These are phyloP conservation scores for Galerucella pusilla DNA, from an alignment of 2,888 invertebrate species.

Conservation along the genomic window DNA sequence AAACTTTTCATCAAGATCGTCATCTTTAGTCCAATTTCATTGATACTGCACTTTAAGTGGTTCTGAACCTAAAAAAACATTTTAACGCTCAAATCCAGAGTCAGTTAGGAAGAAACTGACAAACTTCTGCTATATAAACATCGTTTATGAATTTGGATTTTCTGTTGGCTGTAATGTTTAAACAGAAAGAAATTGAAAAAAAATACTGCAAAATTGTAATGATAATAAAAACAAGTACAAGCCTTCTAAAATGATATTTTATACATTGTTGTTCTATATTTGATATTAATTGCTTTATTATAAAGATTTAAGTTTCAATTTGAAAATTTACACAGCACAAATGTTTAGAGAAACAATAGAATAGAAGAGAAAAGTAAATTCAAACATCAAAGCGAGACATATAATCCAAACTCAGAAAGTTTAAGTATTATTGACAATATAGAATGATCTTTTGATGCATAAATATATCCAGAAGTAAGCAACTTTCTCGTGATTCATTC, in stretches of 20 bases:
- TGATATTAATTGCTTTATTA: too few species aligned
- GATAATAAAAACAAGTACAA: too few species aligned
- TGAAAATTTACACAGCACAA: background rate
- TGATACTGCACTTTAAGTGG: conserved; percentile 1
- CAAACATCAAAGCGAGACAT: background rate
- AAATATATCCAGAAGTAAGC: background rate
- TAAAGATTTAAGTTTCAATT: background rate
- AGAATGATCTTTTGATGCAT: background rate
- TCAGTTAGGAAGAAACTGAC: background rate
- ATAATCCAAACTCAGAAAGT: background rate
- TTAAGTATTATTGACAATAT: too few species aligned
- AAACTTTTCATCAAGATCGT: conserved; percentile 6
- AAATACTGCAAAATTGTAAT: too few species aligned
- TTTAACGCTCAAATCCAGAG: conserved; percentile 12
- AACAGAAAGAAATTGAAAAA: background rate
- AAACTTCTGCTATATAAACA: background rate
- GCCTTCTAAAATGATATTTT: too few species aligned
- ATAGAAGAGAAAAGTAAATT: background rate
- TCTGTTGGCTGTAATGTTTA: background rate
- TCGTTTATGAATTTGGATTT: background rate
- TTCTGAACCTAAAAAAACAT: conserved; percentile 28
- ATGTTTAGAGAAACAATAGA: background rate
- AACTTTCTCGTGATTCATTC: background rate
- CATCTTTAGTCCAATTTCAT: conserved; percentile 9
- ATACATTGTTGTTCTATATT: too few species aligned